Conservation (phyloP, 2,113 vertebrate genomes). For the Plecotus auritus region DNA sequence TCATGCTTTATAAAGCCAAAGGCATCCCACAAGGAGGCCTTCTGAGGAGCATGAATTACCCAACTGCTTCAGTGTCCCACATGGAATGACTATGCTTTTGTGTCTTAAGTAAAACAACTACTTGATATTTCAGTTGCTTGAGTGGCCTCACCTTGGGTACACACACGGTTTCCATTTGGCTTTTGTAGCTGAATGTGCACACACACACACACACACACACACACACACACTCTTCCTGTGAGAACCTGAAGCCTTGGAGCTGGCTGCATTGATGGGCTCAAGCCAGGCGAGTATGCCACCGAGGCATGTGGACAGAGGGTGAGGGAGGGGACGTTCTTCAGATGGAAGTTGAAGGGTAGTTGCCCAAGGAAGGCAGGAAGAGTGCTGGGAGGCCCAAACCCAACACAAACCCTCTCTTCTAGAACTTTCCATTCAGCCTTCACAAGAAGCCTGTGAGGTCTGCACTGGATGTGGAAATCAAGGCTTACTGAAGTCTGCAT, state of each 20-base stretch:
- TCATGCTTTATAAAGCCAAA: constrained; percentile 12
- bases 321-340: not conserved
- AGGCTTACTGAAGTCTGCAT: not conserved
- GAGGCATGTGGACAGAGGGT: not conserved
- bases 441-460: not conserved
- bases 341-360: not conserved
- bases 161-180: not conserved
- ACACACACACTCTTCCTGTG: not conserved
- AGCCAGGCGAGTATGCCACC: not conserved
- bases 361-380: not conserved
- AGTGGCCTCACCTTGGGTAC: not conserved
- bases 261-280: accelerated
- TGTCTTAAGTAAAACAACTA: not conserved
- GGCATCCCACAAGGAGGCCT: not conserved
- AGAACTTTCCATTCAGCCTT: not conserved
- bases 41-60: not conserved
- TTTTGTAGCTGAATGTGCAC: not conserved
- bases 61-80: not conserved
- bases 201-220: accelerated
- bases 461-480: not conserved
- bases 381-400: not conserved
- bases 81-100: not conserved
- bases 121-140: not conserved
- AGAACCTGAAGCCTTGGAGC: not conserved
- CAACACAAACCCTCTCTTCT: not conserved